These are phyloP conservation scores for Psettodes erumei DNA, from an alignment of 2,113 vertebrate genomes.

Conservation along the genomic window DNA sequence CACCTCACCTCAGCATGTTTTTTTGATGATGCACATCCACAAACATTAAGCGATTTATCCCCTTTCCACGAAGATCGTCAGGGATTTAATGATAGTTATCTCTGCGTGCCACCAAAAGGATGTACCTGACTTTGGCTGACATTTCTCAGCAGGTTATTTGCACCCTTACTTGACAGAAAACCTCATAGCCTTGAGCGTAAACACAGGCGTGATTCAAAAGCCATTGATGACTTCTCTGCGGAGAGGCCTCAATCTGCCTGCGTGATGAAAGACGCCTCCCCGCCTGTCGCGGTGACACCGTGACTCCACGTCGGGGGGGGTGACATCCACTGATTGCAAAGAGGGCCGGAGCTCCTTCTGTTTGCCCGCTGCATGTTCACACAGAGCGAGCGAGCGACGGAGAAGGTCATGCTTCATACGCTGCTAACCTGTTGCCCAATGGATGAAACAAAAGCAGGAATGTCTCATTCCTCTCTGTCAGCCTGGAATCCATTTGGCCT, in stretches of 20 bases:
- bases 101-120: background rate
- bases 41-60: background rate
- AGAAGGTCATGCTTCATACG: slow-evolving; percentile 47
- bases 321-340: slow-evolving; percentile 33
- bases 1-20: background rate
- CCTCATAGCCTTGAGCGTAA: slow-evolving; percentile 9
- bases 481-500: background rate
- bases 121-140: background rate
- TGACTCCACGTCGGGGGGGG: background rate
- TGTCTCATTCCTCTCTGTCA: slow-evolving; percentile 27
- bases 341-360: slow-evolving; percentile 6
- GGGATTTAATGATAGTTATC: background rate
- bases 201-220: slow-evolving; percentile 19
- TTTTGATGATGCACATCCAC: background rate
- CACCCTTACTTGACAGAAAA: background rate
- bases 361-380: slow-evolving; percentile 43
- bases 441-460: slow-evolving; percentile 69
- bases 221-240: background rate
- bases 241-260: slow-evolving; percentile 44
- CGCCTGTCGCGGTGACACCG: slow-evolving; percentile 3
- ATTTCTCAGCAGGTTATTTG: background rate
- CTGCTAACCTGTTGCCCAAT: slow-evolving; percentile 1
- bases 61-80: background rate
- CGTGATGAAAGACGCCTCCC: slow-evolving; percentile 26
- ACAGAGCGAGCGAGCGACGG: slow-evolving; percentile 25